Evolutionary conservation across 1,140 invertebrate genomes (phyloP).

Genomic region (Holotrichia oblita): DNA sequence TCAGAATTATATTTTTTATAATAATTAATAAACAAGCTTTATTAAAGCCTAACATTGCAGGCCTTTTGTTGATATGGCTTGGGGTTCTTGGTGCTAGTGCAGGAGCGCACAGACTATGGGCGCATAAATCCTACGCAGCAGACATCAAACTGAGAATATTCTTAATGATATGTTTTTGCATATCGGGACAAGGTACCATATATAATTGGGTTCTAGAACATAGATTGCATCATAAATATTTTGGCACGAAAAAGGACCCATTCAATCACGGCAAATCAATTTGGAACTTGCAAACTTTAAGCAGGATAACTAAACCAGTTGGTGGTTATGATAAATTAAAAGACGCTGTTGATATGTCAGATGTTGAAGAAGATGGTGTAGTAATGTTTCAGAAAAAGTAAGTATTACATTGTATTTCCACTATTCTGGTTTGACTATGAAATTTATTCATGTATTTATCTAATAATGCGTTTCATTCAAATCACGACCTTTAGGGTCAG

Average conservation of each 20-base stretch:
- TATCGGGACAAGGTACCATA: conserved; percentile 80
- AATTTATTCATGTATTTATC: too few relatives aligned
- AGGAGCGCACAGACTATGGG: conserved; percentile 91
- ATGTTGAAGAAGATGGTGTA: conserved; percentile 84
- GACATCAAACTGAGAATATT: conserved; percentile 73
- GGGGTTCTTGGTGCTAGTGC: conserved; percentile 79
- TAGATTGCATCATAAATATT: conserved; percentile 89
- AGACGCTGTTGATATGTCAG: conserved; percentile 82
- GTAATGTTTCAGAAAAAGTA: conserved; percentile 87
- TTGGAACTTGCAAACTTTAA: conserved; percentile 82
- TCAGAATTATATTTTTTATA: too few relatives aligned
- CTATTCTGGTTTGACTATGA: too few relatives aligned
- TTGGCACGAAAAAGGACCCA: conserved; percentile 89
- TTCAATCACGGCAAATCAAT: conserved; percentile 90
- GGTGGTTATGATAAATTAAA: conserved; percentile 75
- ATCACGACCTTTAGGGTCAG: too few relatives aligned
- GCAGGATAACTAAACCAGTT: conserved; percentile 71
- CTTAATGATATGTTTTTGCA: conserved; percentile 81
- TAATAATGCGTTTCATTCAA: too few relatives aligned
- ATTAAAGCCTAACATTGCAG: conserved; percentile 62
- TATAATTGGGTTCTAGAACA: conserved; percentile 85
- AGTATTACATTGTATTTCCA: conserved; percentile 23
- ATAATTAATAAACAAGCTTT: too few relatives aligned
- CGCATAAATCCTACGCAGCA: conserved; percentile 86
- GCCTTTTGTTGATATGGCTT: conserved; percentile 66